Conservation (phyloP, 2,113 vertebrate species). For the Pitta sordida region DNA sequence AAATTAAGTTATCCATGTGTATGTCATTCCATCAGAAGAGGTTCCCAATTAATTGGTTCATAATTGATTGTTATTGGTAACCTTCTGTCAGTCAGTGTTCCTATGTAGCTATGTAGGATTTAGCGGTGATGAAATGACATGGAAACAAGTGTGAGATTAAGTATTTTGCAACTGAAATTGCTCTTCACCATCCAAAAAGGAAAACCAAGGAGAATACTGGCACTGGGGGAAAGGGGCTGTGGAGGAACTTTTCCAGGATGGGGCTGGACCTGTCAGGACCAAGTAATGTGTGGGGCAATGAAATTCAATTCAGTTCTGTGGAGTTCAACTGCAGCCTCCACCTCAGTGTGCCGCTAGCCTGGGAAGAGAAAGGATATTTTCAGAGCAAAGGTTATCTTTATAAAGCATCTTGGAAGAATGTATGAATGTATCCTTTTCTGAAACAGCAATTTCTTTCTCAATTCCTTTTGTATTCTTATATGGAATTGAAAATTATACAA, state of each 20-base stretch:
- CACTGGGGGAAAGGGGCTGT: background rate
- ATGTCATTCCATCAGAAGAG: background rate
- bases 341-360: background rate
- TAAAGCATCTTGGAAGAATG: background rate
- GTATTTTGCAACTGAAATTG: background rate
- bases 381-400: background rate
- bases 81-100: background rate
- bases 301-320: background rate
- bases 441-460: background rate
- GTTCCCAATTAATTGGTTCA: background rate
- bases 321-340: slow-evolving; percentile 1
- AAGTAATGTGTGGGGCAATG: background rate
- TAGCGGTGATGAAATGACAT: background rate
- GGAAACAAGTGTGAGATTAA: background rate
- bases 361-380: background rate
- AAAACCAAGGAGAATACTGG: background rate
- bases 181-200: background rate
- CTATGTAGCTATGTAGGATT: background rate
- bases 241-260: background rate
- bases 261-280: background rate
- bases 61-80: background rate
- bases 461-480: background rate
- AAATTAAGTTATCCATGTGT: background rate
- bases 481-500: background rate
- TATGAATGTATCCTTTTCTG: background rate